These are phyloP conservation scores for Clavelina lepadiformis DNA, from an alignment of 23 tunicate species.

Conservation along the genomic window DNA sequence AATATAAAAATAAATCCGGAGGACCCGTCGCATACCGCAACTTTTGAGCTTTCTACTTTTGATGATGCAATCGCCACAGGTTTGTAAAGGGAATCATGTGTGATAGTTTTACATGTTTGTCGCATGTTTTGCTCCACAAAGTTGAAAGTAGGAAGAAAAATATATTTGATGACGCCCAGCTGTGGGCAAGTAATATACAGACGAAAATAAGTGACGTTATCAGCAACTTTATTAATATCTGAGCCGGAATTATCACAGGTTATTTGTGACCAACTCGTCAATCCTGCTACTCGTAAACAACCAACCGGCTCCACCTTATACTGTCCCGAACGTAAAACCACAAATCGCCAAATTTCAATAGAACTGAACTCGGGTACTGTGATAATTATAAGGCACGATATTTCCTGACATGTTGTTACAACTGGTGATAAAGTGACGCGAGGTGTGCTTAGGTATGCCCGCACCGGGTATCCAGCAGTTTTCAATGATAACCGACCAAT, in stretches of 20 bases:
- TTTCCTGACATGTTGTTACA: background rate
- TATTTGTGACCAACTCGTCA: background rate
- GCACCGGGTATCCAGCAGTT: too few species aligned
- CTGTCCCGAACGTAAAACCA: too few species aligned
- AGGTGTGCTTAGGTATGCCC: too few species aligned
- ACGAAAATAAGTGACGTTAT: constrained; percentile 1
- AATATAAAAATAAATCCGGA: constrained; percentile 6
- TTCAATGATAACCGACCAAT: too few species aligned
- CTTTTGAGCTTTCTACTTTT: background rate
- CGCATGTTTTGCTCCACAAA: too few species aligned
- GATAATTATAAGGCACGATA: background rate
- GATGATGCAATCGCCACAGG: constrained; percentile 1
- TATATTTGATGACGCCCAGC: background rate
- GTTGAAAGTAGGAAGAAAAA: background rate
- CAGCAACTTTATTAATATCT: background rate
- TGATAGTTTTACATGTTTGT: background rate
- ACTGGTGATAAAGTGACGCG: constrained; percentile 13
- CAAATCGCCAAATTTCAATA: constrained; percentile 11
- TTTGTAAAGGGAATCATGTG: background rate
- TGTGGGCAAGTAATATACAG: constrained; percentile 1
- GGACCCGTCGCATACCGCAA: background rate
- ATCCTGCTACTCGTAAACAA: background rate
- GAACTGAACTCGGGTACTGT: background rate
- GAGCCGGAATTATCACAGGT: background rate
- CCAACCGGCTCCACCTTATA: background rate